These are phyloP conservation scores for Engraulis encrasicolus DNA, from an alignment of 2,113 vertebrate genomes.

Conservation along the genomic window DNA sequence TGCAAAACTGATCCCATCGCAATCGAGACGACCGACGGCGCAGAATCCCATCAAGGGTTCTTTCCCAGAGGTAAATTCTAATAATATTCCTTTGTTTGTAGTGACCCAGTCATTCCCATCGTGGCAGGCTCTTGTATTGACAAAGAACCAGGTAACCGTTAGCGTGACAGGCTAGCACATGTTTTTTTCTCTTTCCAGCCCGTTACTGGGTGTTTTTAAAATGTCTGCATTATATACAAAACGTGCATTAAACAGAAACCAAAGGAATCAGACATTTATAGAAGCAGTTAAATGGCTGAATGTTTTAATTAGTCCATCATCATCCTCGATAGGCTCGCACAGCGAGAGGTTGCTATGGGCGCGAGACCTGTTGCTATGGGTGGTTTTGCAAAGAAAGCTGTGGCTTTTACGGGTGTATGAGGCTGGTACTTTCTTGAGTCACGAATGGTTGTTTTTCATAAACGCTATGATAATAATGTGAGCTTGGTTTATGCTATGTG, in stretches of 20 bases:
- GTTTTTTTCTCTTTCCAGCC: background rate
- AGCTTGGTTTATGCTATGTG: background rate
- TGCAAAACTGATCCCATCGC: background rate
- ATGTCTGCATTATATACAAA: background rate
- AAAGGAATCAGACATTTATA: background rate
- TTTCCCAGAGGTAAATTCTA: background rate
- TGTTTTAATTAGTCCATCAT: background rate
- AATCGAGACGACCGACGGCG: background rate
- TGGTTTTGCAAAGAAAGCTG: conserved; percentile 25
- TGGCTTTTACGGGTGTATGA: background rate
- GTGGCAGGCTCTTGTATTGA: conserved; percentile 34
- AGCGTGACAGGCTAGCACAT: background rate
- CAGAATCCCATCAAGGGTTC: background rate
- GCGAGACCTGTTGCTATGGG: conserved; percentile 59
- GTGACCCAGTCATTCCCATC: conserved; percentile 50
- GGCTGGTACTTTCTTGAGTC: background rate
- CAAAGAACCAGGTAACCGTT: conserved; percentile 4
- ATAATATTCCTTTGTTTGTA: conserved; percentile 6
- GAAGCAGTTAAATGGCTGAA: background rate
- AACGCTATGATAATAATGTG: background rate
- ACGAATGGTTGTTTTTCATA: background rate
- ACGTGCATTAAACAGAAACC: background rate
- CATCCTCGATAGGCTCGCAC: background rate
- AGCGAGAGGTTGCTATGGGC: conserved; percentile 65
- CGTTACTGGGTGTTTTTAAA: background rate